Percentiles rank a stretch among this genome's conserved stretches.
Evolutionary conservation across 2,113 vertebrate genomes (phyloP).

Genomic region (Pygoscelis antarcticus): DNA sequence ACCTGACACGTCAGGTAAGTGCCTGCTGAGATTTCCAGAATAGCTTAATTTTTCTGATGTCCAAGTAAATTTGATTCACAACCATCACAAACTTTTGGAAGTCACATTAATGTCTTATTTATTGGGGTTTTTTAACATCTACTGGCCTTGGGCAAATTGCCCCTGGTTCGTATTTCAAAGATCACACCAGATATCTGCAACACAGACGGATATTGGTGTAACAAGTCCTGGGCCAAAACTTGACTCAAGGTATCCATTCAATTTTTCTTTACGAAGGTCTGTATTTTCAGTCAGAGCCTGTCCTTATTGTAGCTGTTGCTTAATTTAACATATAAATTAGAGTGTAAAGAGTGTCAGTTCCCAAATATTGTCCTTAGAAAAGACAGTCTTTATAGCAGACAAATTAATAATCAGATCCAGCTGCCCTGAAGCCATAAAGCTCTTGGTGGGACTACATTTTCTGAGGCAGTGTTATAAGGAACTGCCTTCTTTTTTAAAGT

Average conservation of each 20-base stretch:
- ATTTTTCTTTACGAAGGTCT: background rate
- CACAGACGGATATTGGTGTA: background rate
- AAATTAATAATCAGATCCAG: background rate
- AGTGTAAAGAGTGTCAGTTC: background rate
- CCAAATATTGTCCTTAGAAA: background rate
- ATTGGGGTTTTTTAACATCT: background rate
- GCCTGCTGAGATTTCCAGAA: background rate
- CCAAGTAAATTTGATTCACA: background rate
- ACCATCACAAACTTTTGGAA: background rate
- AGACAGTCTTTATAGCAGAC: background rate
- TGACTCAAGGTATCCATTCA: background rate
- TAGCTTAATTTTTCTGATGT: background rate
- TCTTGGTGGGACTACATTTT: background rate
- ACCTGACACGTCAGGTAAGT: background rate
- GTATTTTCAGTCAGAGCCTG: background rate
- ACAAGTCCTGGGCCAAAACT: background rate
- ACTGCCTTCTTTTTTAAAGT: background rate
- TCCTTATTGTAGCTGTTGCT: background rate
- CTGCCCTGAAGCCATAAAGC: background rate
- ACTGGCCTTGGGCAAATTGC: background rate
- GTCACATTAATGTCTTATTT: background rate
- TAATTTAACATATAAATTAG: conserved; percentile 3
- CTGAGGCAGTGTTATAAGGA: background rate
- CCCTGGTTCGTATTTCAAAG: background rate
- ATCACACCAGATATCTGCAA: background rate